Conservation (phyloP, 2,113 vertebrate species). For the Chlamydotis undulata region DNA sequence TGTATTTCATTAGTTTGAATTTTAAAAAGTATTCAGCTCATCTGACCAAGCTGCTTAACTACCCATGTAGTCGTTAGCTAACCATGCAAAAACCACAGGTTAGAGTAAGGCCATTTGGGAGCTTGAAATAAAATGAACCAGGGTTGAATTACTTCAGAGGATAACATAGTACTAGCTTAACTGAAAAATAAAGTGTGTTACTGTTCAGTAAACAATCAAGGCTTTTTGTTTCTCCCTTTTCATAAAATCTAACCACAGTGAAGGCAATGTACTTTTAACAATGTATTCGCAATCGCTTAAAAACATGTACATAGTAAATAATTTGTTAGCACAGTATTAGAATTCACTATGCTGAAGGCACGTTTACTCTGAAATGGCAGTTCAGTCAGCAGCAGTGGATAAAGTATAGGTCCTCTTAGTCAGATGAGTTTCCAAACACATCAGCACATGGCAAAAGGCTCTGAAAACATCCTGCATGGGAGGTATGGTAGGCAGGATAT, state of each 20-base stretch:
- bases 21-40: neutral
- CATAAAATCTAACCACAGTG: neutral
- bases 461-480: neutral
- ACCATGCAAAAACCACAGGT: neutral
- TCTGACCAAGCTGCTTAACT: neutral
- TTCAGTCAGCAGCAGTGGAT: neutral
- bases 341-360: neutral
- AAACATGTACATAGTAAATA: neutral
- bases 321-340: neutral
- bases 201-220: neutral
- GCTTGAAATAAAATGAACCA: neutral
- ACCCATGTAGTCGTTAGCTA: neutral
- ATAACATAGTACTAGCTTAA: neutral
- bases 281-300: neutral
- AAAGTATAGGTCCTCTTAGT: neutral
- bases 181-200: neutral
- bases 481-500: neutral
- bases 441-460: neutral
- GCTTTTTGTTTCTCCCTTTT: neutral
- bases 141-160: neutral
- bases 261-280: neutral
- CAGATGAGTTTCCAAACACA: neutral
- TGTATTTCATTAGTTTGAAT: neutral
- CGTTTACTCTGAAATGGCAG: neutral
- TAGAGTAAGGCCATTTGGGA: neutral